Evolutionary conservation across 2,888 invertebrate genomes (phyloP), one percentile per base, ranked within the genome.

Genomic region (Saturnia japonica): DNA sequence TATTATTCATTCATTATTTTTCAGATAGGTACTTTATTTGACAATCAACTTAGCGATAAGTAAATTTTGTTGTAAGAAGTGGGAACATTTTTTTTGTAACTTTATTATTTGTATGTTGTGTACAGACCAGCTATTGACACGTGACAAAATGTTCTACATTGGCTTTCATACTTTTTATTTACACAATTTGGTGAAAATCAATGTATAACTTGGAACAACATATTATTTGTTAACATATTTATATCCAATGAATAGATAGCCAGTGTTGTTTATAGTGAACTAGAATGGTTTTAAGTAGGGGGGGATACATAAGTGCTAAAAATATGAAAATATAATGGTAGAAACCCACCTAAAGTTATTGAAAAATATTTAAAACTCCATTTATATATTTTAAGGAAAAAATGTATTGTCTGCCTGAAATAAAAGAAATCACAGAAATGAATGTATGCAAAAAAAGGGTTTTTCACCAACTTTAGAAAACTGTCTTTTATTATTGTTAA

Each of bases 11-110:
- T 16, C 62, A 34, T 28, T n/a, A n/a, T n/a, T n/a, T n/a, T n/a
- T n/a, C n/a, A n/a, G n/a, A n/a, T n/a, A n/a, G n/a, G 16, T 34
- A 64, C 64, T n/a, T 64, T 64, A 64, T 40, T 64, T 40, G 19
- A 64, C 40, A 64, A n/a, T 12, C 19, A 40, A 40, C 40, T 64
- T 64, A 40, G 40, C 19, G 1, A 8, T 64, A 64, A 64, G 64
- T 64, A 16, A 40, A n/a, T n/a, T 64, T 19, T 40, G 40, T 40
- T 64, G 3, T 64, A 64, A 64, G 64, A 40, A 64, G 6, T 54
- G 54, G 34, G 40, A 64, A n/a, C 40, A 64, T 22, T 40, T 40
- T 64, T 64, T 11, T n/a, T 64, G 11, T 54, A 54, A 54, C 11
- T 54, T 54, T 54, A n/a, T 54, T 54, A 54, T n/a, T 54, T 54